Conservation (phyloP, 1,140 invertebrate genomes). For the Paraescarpia echinospica region DNA sequence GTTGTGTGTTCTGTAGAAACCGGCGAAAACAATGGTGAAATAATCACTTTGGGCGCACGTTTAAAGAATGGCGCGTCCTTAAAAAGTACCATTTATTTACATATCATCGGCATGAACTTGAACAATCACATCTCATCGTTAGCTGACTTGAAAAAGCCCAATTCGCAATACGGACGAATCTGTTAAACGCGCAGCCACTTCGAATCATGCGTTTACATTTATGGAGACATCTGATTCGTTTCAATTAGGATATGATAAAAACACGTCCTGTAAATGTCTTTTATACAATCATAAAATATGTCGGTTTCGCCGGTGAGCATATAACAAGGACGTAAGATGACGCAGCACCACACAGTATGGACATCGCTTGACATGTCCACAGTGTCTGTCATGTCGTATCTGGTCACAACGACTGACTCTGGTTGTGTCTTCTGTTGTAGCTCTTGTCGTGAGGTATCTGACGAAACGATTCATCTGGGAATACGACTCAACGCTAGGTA, state of each 20-base stretch:
- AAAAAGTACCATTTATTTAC: not conserved
- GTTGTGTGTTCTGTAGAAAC: too few species aligned
- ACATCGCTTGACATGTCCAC: not conserved
- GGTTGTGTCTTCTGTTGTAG: constrained; percentile 42
- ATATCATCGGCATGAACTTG: not conserved
- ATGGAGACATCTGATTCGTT: not conserved
- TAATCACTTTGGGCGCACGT: too few species aligned
- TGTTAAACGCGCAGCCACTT: not conserved
- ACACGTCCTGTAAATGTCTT: not conserved
- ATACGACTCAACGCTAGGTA: constrained; percentile 60
- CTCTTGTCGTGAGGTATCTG: constrained; percentile 58
- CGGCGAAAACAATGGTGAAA: too few species aligned
- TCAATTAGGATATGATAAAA: not conserved
- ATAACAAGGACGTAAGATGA: not conserved
- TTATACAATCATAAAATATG: not conserved
- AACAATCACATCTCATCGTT: not conserved
- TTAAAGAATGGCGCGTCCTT: not conserved
- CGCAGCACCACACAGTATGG: not conserved
- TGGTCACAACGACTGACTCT: not conserved
- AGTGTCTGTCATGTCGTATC: not conserved
- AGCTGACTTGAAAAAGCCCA: not conserved
- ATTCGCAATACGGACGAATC: not conserved
- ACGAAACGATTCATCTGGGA: constrained; percentile 61
- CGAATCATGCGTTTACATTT: not conserved
- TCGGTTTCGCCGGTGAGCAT: not conserved